A percentile compares a stretch with the other conserved stretches of the same genome.
Evolutionary conservation across 2,113 vertebrate species (phyloP).

Genomic region (Antechinus flavipes): DNA sequence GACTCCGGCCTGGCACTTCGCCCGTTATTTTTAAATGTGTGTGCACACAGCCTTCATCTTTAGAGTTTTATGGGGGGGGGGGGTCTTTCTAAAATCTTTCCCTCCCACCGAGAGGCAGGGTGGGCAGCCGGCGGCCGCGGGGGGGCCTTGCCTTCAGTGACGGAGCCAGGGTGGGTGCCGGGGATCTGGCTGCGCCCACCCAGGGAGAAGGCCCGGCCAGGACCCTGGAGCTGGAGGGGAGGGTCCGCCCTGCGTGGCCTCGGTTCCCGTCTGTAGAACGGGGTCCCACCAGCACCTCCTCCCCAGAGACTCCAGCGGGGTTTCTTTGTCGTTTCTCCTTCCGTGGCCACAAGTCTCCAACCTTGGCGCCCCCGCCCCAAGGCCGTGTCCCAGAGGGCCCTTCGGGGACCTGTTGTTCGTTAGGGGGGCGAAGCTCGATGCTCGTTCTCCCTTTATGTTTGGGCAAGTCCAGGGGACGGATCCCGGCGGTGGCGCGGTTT

Average conservation of each 20-base stretch:
- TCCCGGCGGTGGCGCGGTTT: too few relatives aligned
- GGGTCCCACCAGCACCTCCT: background rate
- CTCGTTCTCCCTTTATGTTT: too few relatives aligned
- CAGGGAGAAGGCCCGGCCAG: too few relatives aligned
- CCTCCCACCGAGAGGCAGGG: background rate
- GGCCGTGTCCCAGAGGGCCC: background rate
- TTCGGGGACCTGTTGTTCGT: background rate
- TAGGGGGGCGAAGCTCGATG: rapidly evolving
- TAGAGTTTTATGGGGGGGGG: background rate
- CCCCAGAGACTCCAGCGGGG: background rate
- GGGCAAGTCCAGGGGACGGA: background rate
- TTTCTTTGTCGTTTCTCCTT: background rate
- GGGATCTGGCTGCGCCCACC: too few relatives aligned
- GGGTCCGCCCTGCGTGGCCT: background rate
- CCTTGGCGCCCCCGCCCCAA: too few relatives aligned
- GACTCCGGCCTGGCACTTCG: background rate
- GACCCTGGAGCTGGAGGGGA: too few relatives aligned
- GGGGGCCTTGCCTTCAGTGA: background rate
- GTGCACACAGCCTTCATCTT: background rate
- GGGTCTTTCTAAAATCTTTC: background rate
- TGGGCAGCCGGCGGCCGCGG: too few relatives aligned
- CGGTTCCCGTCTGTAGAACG: background rate
- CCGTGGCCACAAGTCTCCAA: background rate
- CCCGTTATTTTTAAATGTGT: background rate
- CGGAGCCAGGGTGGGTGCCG: background rate